Evolutionary conservation across 2,797 vertebrate species (phyloP).

Genomic region (Galaxias olidus): DNA sequence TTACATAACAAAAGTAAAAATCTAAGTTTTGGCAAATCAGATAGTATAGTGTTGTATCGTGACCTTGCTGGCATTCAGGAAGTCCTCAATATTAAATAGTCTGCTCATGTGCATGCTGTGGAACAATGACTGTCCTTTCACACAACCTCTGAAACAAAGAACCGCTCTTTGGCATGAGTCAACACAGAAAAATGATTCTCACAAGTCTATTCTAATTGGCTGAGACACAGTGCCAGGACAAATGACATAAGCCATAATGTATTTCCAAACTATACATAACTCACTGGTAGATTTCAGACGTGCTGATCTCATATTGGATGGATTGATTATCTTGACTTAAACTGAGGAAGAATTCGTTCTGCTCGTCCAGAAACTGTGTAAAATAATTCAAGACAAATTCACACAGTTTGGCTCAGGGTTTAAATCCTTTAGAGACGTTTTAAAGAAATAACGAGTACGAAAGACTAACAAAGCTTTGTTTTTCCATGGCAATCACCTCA

Average conservation of each 20-base stretch:
- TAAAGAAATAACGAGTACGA: neutral
- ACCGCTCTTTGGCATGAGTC: too few species aligned
- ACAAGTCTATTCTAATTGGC: neutral
- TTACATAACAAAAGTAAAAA: neutral
- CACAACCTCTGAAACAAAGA: conserved; percentile 27
- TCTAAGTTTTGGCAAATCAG: neutral
- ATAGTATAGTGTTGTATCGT: too few species aligned
- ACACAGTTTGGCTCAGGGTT: too few species aligned
- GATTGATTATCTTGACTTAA: conserved; percentile 1
- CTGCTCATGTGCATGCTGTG: conserved; percentile 29
- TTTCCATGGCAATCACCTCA: conserved; percentile 54
- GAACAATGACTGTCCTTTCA: conserved; percentile 33
- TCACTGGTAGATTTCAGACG: conserved; percentile 27
- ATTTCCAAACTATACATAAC: neutral
- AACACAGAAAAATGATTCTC: neutral
- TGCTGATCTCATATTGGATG: neutral
- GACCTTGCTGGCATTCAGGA: conserved; percentile 35
- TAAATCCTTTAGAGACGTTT: neutral
- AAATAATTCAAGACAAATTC: neutral
- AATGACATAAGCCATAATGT: neutral
- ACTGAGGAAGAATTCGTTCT: conserved; percentile 17
- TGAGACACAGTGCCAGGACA: neutral
- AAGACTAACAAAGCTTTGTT: neutral
- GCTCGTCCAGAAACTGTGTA: conserved; percentile 30
- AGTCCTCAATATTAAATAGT: conserved; percentile 27